Percentiles rank a stretch among this genome's conserved stretches.
Evolutionary conservation across 2,888 invertebrate species (phyloP).

Genomic region (Ophioninae sp.): DNA sequence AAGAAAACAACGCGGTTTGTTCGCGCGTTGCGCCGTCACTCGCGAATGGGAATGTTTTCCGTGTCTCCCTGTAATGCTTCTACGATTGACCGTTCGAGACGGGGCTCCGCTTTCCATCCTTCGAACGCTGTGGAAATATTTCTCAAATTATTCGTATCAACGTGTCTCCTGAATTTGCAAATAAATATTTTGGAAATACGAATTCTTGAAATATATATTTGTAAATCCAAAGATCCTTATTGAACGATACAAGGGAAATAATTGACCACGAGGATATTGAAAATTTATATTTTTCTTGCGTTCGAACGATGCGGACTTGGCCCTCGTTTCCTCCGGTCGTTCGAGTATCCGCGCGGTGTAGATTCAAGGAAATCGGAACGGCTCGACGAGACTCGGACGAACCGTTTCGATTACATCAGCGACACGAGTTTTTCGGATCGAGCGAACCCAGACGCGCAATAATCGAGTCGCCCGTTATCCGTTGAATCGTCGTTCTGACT

Average conservation of each 20-base stretch:
- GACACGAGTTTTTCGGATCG: background rate
- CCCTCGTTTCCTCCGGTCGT: background rate
- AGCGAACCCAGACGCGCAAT: slow-evolving; percentile 2
- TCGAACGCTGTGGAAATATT: background rate
- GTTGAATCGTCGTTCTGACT: slow-evolving; percentile 1
- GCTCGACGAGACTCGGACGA: slow-evolving; percentile 50
- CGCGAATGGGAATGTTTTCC: slow-evolving; percentile 48
- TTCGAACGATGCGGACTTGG: background rate
- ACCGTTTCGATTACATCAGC: slow-evolving; percentile 21
- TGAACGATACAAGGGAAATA: background rate
- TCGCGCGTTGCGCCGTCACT: slow-evolving; percentile 24
- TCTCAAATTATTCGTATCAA: background rate
- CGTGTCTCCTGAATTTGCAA: background rate
- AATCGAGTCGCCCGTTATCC: background rate
- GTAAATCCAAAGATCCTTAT: no score
- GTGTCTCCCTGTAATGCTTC: slow-evolving; percentile 24
- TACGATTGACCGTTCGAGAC: slow-evolving; percentile 6
- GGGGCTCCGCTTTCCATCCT: background rate
- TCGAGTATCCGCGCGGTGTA: slow-evolving; percentile 26
- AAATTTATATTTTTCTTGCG: background rate
- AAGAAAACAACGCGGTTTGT: slow-evolving; percentile 21
- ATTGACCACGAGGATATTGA: background rate
- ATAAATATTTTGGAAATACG: no score
- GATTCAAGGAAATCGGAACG: slow-evolving; percentile 42
- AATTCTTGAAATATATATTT: background rate